These are phyloP conservation scores for Halictus quadricinctus DNA, from an alignment of 2,888 invertebrate species.

Conservation along the genomic window DNA sequence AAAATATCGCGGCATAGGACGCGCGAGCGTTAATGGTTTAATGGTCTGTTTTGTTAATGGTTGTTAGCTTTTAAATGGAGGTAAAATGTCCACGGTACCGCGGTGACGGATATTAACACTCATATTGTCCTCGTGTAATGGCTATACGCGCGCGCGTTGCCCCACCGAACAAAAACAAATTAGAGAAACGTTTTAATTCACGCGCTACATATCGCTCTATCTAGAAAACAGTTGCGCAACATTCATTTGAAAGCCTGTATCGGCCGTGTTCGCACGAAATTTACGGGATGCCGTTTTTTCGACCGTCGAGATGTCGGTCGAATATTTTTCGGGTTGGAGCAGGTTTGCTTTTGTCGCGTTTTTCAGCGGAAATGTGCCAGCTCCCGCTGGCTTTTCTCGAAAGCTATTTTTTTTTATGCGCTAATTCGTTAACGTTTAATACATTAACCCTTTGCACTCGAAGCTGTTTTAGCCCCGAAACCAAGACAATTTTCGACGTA, in stretches of 20 bases:
- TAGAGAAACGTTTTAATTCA: not conserved
- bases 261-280: not conserved
- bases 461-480: too few relatives aligned
- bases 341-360: not conserved
- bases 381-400: not conserved
- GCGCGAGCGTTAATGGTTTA: not conserved
- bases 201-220: not conserved
- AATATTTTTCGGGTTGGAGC: not conserved
- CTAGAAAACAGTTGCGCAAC: not conserved
- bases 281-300: not conserved
- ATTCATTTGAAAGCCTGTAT: slow-evolving; percentile 1
- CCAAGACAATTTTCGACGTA: too few relatives aligned
- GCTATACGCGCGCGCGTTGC: not conserved
- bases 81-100: not conserved
- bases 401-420: not conserved
- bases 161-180: not conserved
- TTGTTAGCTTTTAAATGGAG: slow-evolving; percentile 11
- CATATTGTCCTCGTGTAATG: not conserved
- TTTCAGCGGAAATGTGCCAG: not conserved
- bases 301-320: not conserved
- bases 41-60: slow-evolving; percentile 7
- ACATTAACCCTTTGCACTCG: too few relatives aligned
- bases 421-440: too few relatives aligned
- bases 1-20: not conserved
- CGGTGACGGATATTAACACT: slow-evolving; percentile 10